A percentile compares a stretch with the other conserved stretches of the same genome.
Conservation (phyloP, 2,888 invertebrate genomes). For the Adela reaumurella region DNA sequence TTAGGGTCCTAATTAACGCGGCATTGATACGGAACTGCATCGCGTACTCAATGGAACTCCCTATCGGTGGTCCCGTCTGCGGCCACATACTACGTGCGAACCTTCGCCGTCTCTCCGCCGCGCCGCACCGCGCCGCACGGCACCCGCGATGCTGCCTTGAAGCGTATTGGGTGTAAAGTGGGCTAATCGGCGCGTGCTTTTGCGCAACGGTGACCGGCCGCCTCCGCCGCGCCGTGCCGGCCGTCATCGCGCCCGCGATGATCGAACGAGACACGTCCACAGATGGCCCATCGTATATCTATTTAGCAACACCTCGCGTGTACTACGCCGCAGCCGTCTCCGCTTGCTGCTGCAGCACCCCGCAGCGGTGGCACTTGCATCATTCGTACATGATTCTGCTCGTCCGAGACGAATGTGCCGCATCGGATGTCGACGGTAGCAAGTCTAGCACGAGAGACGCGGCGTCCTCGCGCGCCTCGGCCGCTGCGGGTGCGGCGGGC, state of each 20-base stretch:
- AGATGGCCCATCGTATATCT: not conserved
- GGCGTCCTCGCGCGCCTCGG: too few species aligned
- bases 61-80: too few species aligned
- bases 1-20: too few species aligned
- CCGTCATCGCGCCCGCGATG: not conserved
- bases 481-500: not conserved
- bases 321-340: not conserved
- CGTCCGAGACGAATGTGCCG: not conserved
- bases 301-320: not conserved
- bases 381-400: not conserved
- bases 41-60: too few species aligned
- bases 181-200: conserved; percentile 30
- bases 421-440: not conserved
- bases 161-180: conserved; percentile 30
- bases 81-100: too few species aligned
- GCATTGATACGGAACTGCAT: too few species aligned
- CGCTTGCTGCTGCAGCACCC: not conserved
- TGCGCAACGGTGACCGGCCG: conserved; percentile 22
- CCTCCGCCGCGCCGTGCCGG: too few species aligned
- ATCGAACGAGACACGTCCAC: not conserved
- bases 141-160: not conserved
- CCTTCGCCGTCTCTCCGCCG: too few species aligned
- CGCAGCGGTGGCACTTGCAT: too few species aligned
- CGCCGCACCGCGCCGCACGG: too few species aligned
- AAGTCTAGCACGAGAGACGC: too few species aligned